Evolutionary conservation across 2,113 vertebrate genomes (phyloP).

Genomic region (Podilymbus podiceps): DNA sequence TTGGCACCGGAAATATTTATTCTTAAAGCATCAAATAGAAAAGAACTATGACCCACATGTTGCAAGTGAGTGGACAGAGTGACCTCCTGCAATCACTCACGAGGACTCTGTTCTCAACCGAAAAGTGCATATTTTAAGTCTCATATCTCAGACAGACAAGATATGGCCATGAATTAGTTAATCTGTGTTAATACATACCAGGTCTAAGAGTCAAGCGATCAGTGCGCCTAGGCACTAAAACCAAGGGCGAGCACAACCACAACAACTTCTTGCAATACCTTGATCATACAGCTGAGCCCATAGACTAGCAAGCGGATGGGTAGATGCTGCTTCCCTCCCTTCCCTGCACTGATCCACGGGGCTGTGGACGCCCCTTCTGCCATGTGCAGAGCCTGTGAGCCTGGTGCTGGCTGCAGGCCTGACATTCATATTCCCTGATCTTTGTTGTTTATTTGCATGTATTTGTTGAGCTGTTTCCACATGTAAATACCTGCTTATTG

Average conservation of each 20-base stretch:
- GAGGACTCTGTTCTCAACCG: not conserved
- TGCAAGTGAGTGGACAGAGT: not conserved
- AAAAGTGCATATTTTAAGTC: not conserved
- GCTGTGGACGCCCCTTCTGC: not conserved
- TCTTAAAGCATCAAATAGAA: not conserved
- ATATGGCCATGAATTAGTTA: not conserved
- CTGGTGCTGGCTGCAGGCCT: not conserved
- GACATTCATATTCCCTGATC: not conserved
- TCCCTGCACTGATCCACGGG: not conserved
- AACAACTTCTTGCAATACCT: not conserved
- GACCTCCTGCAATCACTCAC: not conserved
- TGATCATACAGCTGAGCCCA: not conserved
- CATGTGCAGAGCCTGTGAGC: not conserved
- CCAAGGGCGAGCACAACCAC: not conserved
- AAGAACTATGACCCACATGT: not conserved
- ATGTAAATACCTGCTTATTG: not conserved
- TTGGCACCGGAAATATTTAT: not conserved
- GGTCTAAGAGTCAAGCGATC: not conserved
- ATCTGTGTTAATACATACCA: not conserved
- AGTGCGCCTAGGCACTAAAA: not conserved
- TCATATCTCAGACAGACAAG: not conserved
- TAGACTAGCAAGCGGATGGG: accelerated
- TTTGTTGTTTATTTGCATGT: not conserved
- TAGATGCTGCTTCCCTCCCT: not conserved
- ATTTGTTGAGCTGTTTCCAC: not conserved